Base-by-base conservation (phyloP, 2,888 invertebrate species). In the Uropetala carovei region DNA sequence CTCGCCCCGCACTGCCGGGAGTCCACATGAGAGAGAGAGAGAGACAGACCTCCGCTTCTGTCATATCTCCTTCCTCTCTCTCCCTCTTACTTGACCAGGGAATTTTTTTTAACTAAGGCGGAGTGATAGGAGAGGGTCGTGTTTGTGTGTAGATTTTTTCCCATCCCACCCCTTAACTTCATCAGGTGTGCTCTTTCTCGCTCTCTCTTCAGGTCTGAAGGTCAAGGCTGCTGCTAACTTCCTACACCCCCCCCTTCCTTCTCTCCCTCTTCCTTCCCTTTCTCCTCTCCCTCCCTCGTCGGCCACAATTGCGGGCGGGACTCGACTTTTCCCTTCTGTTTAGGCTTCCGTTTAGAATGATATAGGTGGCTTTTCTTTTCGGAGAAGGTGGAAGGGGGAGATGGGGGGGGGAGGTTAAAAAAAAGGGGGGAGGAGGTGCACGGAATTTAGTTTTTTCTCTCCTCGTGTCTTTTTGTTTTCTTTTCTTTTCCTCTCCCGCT, bases 311-410 rank as follows among this genome's bases (percentile, higher is more conserved):
- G 83, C 83, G 83, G 83, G 56, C 83, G 83, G 18, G 43, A 57
- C 83, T 57, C 83, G n/a, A 56, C 83, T 43, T 43, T 43, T 56
- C 56, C 83, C 7, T 56, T 56, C 64, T 43, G 30, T 64, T 89
- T 56, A 68, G 89, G 89, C 89, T 89, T 89, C 89, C 89, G 89
- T 64, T 89, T 64, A n/a, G 18, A 18, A 10, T 18, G 64, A 43
- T 60, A 22, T 59, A 18, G 59, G 59, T 14, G 57, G 18, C 58
- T 58, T n/a, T 16, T 85, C 11, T 58, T 14, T 59, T 18, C 85
- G 85, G n/a, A 16, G 85, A 11, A 2, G 13, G 59, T 4, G 18
- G 43, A 9, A 5, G 59, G 11, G 13, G n/a, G n/a, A n/a, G n/a
- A n/a, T 59, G 59, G 57, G 59, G n/a, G 27, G 18, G 4, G 8